Percentiles rank a stretch among this genome's conserved stretches.
These are phyloP conservation scores for Suillia variegata DNA, from an alignment of 2,888 invertebrate species.

Conservation along the genomic window DNA sequence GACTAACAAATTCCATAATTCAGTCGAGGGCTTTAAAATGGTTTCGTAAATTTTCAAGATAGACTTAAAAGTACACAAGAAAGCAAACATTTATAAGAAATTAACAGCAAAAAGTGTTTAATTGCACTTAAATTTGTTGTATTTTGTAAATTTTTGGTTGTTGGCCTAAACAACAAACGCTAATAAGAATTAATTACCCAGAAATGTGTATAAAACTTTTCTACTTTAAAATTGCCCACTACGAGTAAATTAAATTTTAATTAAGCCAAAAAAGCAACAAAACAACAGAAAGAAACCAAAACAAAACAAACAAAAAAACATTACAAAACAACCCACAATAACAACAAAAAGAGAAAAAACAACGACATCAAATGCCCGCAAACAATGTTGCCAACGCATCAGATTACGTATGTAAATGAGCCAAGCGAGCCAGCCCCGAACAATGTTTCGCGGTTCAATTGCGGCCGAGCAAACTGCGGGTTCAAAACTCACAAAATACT, in stretches of 20 bases:
- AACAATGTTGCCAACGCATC: conserved; percentile 9
- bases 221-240: background rate
- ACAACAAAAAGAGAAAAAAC: background rate
- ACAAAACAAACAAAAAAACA: too few species aligned
- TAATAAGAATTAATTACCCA: conserved; percentile 21
- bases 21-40: too few species aligned
- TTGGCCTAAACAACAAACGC: too few species aligned
- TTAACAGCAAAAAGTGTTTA: conserved; percentile 1
- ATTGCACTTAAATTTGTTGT: background rate
- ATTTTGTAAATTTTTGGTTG: too few species aligned
- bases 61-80: too few species aligned
- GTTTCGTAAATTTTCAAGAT: too few species aligned
- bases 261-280: conserved; percentile 8
- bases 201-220: conserved; percentile 1
- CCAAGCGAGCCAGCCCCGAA: background rate
- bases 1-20: too few species aligned
- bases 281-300: too few species aligned
- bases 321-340: background rate
- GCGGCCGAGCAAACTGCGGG: conserved; percentile 3
- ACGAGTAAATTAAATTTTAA: conserved; percentile 12
- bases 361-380: conserved; percentile 2
- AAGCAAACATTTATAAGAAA: too few species aligned
- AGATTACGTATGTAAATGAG: conserved; percentile 29
- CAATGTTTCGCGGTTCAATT: conserved; percentile 19
- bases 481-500: background rate